Percentiles rank a stretch among this genome's conserved stretches.
Evolutionary conservation across 2,113 vertebrate genomes (phyloP).

Genomic region (Mixornis gularis): DNA sequence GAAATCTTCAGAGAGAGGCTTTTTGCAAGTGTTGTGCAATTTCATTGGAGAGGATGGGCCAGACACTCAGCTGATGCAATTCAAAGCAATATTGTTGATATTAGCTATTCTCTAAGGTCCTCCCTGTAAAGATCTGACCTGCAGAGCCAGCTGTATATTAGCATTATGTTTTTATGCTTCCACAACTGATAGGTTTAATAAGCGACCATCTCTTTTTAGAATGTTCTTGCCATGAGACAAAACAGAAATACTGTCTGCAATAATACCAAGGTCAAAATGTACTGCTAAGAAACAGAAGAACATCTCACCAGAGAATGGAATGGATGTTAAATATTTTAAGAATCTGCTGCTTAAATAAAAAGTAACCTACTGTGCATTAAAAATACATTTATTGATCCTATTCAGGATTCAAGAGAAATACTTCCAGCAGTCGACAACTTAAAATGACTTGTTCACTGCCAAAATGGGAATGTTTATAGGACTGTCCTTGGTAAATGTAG

Average conservation of each 20-base stretch:
- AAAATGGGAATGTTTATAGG: background rate
- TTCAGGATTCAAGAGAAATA: constrained; percentile 7
- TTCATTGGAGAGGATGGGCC: background rate
- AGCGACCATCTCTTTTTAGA: background rate
- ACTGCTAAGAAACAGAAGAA: background rate
- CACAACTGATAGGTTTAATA: constrained; percentile 37
- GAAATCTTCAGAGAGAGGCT: background rate
- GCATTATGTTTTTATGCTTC: background rate
- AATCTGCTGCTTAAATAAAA: constrained; percentile 31
- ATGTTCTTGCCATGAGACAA: background rate
- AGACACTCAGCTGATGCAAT: background rate
- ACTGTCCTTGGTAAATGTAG: background rate
- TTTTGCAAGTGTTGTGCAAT: background rate
- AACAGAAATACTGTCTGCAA: constrained; percentile 11
- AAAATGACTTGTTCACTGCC: background rate
- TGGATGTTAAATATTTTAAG: constrained; percentile 52
- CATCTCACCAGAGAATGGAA: constrained; percentile 2
- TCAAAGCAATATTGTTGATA: background rate
- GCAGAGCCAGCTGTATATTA: background rate
- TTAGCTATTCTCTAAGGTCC: background rate
- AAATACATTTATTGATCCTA: constrained; percentile 33
- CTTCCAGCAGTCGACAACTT: background rate
- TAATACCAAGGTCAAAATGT: constrained; percentile 11
- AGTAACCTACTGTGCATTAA: background rate
- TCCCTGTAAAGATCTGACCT: background rate